phyloP scores from a whole-genome alignment of 2,888 invertebrate genomes.

The Hemicrepidius hirtus region DNA sequence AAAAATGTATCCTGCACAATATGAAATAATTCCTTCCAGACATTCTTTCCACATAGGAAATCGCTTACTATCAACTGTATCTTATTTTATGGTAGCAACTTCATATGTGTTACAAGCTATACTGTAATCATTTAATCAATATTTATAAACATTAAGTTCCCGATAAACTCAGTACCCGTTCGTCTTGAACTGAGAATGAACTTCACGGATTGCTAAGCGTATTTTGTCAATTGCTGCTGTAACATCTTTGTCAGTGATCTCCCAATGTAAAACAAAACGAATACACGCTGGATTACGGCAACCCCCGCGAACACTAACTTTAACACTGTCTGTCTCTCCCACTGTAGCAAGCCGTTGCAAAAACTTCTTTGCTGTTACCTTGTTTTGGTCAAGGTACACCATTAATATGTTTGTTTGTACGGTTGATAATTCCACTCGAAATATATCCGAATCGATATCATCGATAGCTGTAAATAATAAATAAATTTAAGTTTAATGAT shows the following conservation, averaged over 20 bases:
- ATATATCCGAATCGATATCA: constrained; percentile 76
- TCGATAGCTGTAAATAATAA: constrained; percentile 74
- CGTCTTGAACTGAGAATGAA: constrained; percentile 67
- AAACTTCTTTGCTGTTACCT: constrained; percentile 75
- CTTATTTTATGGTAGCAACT: no score
- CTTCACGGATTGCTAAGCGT: constrained; percentile 79
- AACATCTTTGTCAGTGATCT: constrained; percentile 81
- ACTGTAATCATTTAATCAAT: neutral
- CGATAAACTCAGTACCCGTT: neutral
- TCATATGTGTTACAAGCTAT: neutral
- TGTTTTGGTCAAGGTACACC: constrained; percentile 74
- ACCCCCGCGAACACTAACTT: constrained; percentile 76
- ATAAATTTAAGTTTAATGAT: neutral
- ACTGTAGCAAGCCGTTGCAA: constrained; percentile 73
- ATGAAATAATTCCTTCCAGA: no score
- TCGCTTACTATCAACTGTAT: no score
- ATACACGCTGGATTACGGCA: constrained; percentile 77
- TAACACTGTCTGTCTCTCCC: constrained; percentile 72
- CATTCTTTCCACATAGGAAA: no score
- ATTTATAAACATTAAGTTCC: no score
- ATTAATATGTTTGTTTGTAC: constrained; percentile 87
- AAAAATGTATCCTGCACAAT: no score
- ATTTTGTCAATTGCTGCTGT: constrained; percentile 83
- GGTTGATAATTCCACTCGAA: constrained; percentile 77
- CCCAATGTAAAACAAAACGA: constrained; percentile 82